A percentile compares a stretch with the other conserved stretches of the same genome.
Evolutionary conservation across 2,888 invertebrate genomes (phyloP).

Genomic region (Athripsodes cinereus): DNA sequence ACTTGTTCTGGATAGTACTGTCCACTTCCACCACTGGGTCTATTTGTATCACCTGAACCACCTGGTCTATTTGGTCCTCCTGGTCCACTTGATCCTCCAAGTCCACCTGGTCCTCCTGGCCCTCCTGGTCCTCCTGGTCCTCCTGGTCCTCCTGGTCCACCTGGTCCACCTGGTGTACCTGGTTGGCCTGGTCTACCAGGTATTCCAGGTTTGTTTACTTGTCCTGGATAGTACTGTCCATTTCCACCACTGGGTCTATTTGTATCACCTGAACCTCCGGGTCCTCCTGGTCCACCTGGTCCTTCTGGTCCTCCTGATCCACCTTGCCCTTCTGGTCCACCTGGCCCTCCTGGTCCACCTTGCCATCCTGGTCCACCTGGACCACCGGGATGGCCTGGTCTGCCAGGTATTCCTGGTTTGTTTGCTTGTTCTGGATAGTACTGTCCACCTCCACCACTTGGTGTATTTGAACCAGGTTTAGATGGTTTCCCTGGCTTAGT

Average conservation of each 20-base stretch:
- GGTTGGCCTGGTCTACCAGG: constrained; percentile 33
- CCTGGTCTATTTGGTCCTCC: constrained; percentile 30
- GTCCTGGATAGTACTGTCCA: constrained; percentile 28
- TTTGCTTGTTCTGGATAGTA: constrained; percentile 29
- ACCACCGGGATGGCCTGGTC: constrained; percentile 9
- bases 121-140: constrained; percentile 15
- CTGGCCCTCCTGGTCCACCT: constrained; percentile 17
- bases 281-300: constrained; percentile 14
- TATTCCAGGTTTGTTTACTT: constrained; percentile 28
- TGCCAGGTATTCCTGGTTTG: constrained; percentile 8
- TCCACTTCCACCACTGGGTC: constrained; percentile 18
- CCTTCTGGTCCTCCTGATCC: constrained; percentile 10
- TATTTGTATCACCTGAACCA: constrained; percentile 30
- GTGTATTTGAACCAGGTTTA: constrained; percentile 16
- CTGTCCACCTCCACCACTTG: constrained; percentile 22
- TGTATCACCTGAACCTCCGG: constrained; percentile 26
- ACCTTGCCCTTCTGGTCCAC: neutral
- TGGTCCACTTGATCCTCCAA: constrained; percentile 28
- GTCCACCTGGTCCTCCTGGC: constrained; percentile 31
- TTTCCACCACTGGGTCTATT: constrained; percentile 29
- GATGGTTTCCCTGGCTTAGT: constrained; percentile 33
- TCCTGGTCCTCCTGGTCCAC: constrained; percentile 29
- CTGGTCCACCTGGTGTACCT: constrained; percentile 27
- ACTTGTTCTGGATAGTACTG: constrained; percentile 27
- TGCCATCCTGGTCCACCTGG: constrained; percentile 32